phyloP scores from a whole-genome alignment of 2,888 invertebrate genomes.

The Priapulus caudatus region DNA sequence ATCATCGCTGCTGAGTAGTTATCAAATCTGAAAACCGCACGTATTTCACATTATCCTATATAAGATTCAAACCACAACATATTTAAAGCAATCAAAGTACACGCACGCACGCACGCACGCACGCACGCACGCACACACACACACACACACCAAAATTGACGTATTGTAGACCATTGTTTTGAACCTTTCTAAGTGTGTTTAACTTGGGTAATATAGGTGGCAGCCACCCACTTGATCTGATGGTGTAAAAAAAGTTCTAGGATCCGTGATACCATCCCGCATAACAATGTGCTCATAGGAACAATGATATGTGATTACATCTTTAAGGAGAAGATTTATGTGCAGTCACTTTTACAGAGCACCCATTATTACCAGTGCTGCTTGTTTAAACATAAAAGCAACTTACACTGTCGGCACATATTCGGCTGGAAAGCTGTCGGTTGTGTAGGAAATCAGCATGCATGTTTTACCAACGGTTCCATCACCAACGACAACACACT shows the following conservation, averaged over 20 bases:
- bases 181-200: too few relatives aligned
- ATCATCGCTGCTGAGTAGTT: conserved; percentile 99
- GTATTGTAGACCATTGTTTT: too few relatives aligned
- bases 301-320: too few relatives aligned
- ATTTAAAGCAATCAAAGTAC: neutral
- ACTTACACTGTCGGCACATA: conserved; percentile 50
- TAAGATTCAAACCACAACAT: conserved; percentile 7
- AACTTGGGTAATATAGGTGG: too few relatives aligned
- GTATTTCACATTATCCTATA: conserved; percentile 5
- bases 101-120: neutral
- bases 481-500: conserved; percentile 50
- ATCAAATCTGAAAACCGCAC: conserved; percentile 64
- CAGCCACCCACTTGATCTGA: too few relatives aligned
- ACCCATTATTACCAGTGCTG: too few relatives aligned
- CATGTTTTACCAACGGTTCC: conserved; percentile 50
- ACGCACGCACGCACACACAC: neutral
- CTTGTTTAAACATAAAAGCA: too few relatives aligned
- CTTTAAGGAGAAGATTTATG: too few relatives aligned
- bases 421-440: conserved; percentile 46
- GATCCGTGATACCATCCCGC: too few relatives aligned
- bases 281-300: too few relatives aligned
- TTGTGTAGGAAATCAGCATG: conserved; percentile 50
- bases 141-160: neutral
- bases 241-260: too few relatives aligned
- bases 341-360: too few relatives aligned